Conservation (phyloP, 2,113 vertebrate genomes). For the Neodon shergylaensis region DNA sequence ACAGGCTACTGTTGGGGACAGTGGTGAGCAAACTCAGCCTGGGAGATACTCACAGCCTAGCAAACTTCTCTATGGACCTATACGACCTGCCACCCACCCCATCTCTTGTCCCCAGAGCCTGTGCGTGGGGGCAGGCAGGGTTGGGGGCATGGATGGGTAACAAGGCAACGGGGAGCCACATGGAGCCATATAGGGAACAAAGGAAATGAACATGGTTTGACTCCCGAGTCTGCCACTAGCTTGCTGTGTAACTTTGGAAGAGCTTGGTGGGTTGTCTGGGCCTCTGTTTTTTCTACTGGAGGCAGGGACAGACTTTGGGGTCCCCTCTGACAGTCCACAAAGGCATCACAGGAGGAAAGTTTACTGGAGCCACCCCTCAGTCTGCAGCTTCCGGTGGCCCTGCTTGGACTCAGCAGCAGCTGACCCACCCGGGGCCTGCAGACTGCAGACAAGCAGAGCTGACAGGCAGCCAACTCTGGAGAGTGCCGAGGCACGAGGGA, state of each 20-base stretch:
- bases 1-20: not conserved
- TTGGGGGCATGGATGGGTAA: not conserved
- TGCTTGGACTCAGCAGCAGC: not conserved
- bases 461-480: not conserved
- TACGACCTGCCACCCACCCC: not conserved
- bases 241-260: not conserved
- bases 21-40: not conserved
- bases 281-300: not conserved
- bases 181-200: not conserved
- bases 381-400: not conserved
- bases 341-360: not conserved
- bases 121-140: not conserved
- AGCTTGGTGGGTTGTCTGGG: not conserved
- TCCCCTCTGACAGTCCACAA: not conserved
- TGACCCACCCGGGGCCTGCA: not conserved
- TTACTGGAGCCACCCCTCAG: not conserved
- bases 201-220: not conserved
- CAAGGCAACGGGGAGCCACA: not conserved
- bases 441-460: constrained; percentile 10
- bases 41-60: not conserved
- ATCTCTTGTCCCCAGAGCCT: not conserved
- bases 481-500: not conserved
- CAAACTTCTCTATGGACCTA: not conserved
- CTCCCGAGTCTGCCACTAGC: not conserved
- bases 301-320: not conserved